A percentile compares a stretch with the other conserved stretches of the same genome.
Conservation (phyloP, 2,113 vertebrate genomes). For the Pseudois nayaur region DNA sequence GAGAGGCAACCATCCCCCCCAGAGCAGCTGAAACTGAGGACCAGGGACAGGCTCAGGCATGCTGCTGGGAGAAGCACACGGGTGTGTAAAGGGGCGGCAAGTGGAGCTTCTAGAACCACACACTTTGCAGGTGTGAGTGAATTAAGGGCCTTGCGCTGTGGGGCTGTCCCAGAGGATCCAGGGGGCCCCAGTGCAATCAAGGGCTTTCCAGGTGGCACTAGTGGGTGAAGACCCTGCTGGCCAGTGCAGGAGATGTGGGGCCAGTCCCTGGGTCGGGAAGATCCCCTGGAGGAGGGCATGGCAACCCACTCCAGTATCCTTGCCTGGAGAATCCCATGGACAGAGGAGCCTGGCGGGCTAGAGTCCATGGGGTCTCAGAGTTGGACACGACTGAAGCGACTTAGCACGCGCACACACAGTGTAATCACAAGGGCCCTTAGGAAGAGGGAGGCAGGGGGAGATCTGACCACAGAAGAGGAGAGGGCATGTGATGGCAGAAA, state of each 20-base stretch:
- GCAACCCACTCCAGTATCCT: background rate
- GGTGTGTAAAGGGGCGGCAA: background rate
- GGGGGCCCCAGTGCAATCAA: background rate
- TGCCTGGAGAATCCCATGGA: background rate
- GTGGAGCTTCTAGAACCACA: background rate
- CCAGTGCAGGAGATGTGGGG: background rate
- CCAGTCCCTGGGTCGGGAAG: background rate
- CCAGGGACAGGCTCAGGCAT: background rate
- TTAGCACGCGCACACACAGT: background rate
- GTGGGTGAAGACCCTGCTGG: background rate
- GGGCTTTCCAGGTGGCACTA: background rate
- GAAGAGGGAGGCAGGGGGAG: background rate
- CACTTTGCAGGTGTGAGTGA: too few relatives aligned
- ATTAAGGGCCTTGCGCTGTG: background rate
- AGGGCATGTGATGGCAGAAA: background rate
- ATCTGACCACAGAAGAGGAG: background rate
- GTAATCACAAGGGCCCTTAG: background rate
- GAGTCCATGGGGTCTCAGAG: background rate
- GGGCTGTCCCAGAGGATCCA: background rate
- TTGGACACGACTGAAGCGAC: background rate
- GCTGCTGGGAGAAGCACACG: background rate
- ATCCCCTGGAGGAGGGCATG: background rate
- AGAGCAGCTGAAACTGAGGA: background rate
- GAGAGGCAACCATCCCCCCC: background rate
- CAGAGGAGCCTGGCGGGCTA: background rate